Base-by-base conservation (phyloP, 2,888 invertebrate species). In the Trilocha varians region DNA sequence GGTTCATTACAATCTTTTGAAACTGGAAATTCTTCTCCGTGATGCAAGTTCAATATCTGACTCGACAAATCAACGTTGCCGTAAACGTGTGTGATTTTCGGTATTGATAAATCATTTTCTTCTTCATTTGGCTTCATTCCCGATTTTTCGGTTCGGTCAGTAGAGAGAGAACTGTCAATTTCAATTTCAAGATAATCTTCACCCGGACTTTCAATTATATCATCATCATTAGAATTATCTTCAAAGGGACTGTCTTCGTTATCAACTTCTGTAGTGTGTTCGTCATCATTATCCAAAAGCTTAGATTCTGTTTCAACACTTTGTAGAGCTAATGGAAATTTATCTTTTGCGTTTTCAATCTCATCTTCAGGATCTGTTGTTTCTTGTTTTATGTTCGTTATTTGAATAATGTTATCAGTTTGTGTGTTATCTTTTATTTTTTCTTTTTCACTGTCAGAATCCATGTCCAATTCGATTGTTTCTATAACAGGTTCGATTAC, bases 401-500 rank as follows among this genome's bases (percentile, higher is more conserved):
- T 47, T 32, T 16, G n/a, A n/a, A n/a, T n/a, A n/a, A n/a, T 16
- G 13, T 42, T 15, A 13, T 16, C 36, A 1, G 13, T 32, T 16
- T 41, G 32, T 13, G 15, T 16, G 4, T 13, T 35, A 11, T 40
- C 36, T 13, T 44, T 55, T 36, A 47, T 48, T 15, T 42, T 9
- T 14, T 49, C 44, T 3, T 44, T 36, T 9, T 59, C 65, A 1
- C 48, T 42, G 16, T 73, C 78, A 2, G 68, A 68, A 16, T 71
- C 70, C 0, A 53, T 49, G 11, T 57, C 64, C 13, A 76, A 51
- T 34, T 73, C 67, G 34, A 83, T 77, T 0, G 73, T 77, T 52
- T 80, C 82, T 13, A 83, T 63, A 2, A 49, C 52, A 5, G 70
- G 70, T 49, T 83, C 83, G 2, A 83, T 45, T 2, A 76, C 38